Conservation (phyloP, 2,113 vertebrate species). For the Lophotis ruficrista region DNA sequence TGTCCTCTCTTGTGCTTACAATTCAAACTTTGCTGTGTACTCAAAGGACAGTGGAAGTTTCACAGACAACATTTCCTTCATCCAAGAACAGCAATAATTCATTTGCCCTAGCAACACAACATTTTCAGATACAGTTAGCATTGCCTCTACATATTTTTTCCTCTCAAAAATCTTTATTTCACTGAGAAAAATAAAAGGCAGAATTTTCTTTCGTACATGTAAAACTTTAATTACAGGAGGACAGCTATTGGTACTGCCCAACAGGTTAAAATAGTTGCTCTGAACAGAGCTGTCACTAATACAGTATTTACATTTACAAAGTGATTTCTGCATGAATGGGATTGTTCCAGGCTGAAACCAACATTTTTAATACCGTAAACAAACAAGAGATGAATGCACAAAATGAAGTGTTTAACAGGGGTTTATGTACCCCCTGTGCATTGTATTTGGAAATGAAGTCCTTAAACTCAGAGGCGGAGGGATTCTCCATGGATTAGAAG, state of each 20-base stretch:
- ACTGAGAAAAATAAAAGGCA: not conserved
- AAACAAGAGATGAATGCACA: constrained; percentile 50
- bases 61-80: not conserved
- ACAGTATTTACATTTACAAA: constrained; percentile 42
- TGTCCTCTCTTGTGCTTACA: not conserved
- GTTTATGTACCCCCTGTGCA: constrained; percentile 54
- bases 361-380: constrained; percentile 52
- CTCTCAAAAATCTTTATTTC: not conserved
- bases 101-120: not conserved
- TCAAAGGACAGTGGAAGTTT: not conserved
- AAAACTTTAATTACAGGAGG: not conserved
- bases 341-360: constrained; percentile 45
- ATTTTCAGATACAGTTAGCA: not conserved
- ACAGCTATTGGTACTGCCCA: not conserved
- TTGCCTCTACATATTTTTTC: not conserved
- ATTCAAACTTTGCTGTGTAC: not conserved
- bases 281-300: constrained; percentile 13
- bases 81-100: not conserved
- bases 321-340: constrained; percentile 28
- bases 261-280: not conserved
- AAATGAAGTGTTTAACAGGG: constrained; percentile 60
- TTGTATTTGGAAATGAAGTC: constrained; percentile 42
- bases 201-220: not conserved
- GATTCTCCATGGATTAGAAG: constrained; percentile 41
- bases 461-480: constrained; percentile 38